phyloP scores from a whole-genome alignment of 2,797 vertebrate species.

The Cyclura pinguis region DNA sequence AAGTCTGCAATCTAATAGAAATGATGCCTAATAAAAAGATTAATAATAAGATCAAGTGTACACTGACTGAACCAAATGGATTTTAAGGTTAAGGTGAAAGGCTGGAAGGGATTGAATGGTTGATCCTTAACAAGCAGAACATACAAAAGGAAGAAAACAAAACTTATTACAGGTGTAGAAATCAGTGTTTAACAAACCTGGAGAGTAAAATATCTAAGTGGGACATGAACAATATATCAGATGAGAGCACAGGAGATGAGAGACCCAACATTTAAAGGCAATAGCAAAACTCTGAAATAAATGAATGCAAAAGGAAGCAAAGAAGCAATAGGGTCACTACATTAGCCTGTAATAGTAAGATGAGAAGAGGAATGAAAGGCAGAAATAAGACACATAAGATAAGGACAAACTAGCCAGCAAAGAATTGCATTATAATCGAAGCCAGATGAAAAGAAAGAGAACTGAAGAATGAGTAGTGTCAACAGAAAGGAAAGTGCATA shows the following conservation, averaged over 20 bases:
- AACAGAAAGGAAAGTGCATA: background rate
- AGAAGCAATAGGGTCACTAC: background rate
- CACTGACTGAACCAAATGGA: background rate
- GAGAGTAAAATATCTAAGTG: background rate
- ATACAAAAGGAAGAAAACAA: no score
- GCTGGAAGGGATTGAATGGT: background rate
- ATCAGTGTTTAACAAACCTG: background rate
- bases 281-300: background rate
- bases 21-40: background rate
- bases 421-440: slow-evolving; percentile 17
- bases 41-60: background rate
- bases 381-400: background rate
- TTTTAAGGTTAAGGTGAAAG: background rate
- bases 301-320: background rate
- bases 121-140: background rate
- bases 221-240: background rate
- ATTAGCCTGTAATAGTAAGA: background rate
- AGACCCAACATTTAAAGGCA: background rate
- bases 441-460: slow-evolving; percentile 15
- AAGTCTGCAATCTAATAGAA: background rate
- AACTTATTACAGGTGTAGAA: background rate
- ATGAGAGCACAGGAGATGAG: background rate
- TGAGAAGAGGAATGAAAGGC: background rate
- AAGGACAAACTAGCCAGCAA: background rate
- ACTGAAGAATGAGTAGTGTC: background rate